Evolutionary conservation across 2,888 invertebrate genomes (phyloP).

Genomic region (Dioctria linearis): DNA sequence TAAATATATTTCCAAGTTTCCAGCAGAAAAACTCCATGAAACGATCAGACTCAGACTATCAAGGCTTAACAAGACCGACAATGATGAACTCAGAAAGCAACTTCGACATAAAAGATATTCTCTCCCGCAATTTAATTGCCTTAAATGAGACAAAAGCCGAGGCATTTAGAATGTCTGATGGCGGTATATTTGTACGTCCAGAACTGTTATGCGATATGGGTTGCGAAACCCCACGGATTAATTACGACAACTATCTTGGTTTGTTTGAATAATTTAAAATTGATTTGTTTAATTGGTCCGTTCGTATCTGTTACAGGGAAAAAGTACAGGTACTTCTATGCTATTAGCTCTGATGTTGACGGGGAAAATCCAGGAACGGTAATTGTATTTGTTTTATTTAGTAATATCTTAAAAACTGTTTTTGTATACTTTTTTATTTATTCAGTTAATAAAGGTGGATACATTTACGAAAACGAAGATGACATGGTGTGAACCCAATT

Average conservation of each 20-base stretch:
- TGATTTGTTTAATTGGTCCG: neutral
- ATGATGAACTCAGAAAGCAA: constrained; percentile 1
- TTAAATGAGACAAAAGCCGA: constrained; percentile 71
- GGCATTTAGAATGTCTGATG: constrained; percentile 72
- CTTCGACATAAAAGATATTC: neutral
- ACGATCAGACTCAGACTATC: constrained; percentile 66
- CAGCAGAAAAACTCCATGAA: no score
- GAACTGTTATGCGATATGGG: constrained; percentile 80
- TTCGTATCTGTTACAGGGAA: constrained; percentile 70
- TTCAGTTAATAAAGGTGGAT: constrained; percentile 87
- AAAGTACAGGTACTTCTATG: constrained; percentile 89
- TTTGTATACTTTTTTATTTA: constrained; percentile 4
- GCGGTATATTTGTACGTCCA: constrained; percentile 75
- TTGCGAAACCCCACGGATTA: constrained; percentile 90
- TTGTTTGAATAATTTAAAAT: constrained; percentile 2
- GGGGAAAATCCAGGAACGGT: no score
- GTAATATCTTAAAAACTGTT: no score
- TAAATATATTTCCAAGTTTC: constrained; percentile 63
- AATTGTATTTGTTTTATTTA: no score
- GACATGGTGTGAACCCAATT: constrained; percentile 82
- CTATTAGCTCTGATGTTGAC: constrained; percentile 86
- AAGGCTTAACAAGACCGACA: constrained; percentile 59
- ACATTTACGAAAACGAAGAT: constrained; percentile 74
- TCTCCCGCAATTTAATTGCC: constrained; percentile 70
- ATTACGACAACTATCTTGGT: constrained; percentile 78